Evolutionary conservation across 2,888 invertebrate species (phyloP), one percentile per base, ranked within the genome.

Genomic region (Saturnia japonica): DNA sequence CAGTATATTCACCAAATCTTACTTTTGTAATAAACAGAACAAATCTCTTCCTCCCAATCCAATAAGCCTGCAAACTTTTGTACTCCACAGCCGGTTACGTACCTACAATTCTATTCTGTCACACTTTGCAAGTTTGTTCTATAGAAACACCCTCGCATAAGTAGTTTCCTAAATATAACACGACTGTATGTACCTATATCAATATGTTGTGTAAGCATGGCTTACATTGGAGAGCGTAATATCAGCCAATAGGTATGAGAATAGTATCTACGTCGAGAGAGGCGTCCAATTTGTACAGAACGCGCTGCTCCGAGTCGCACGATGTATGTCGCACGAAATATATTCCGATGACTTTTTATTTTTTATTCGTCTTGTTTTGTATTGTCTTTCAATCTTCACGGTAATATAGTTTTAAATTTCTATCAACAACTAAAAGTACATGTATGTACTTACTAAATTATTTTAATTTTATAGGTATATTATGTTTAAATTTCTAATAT

Each of bases 241-340:
- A 84, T 84, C 71, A 79, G 84, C 84, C 88, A 86, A 89, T 87
- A n/a, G n/a, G n/a, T n/a, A 88, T 88, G 84, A 76, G 86, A 86
- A 83, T 83, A 79, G 85, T 76, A 60, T 60, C 14, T 60, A 80
- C 80, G 79, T 78, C 76, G 77, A 80, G 82, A 85, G 82, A 85
- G 85, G 82, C 86, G 86, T 82, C 86, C 89, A 89, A 89, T 89
- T 89, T 89, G 84, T 83, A 77, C 80, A 77, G 80, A 82, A 82
- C 82, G 79, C 80, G 80, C 78, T 78, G 76, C 80, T 80, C 78
- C 79, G 76, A 76, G 77, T 76, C 78, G 79, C 80, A 77, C 75
- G 70, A 74, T 74, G 74, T 75, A 78, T 80, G 81, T n/a, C n/a
- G n/a, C n/a, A n/a, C n/a, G n/a, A n/a, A 54, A 1, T 54, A 78